These are phyloP conservation scores for Chelonia mydas DNA, from an alignment of 2,797 vertebrate genomes.

Conservation along the genomic window DNA sequence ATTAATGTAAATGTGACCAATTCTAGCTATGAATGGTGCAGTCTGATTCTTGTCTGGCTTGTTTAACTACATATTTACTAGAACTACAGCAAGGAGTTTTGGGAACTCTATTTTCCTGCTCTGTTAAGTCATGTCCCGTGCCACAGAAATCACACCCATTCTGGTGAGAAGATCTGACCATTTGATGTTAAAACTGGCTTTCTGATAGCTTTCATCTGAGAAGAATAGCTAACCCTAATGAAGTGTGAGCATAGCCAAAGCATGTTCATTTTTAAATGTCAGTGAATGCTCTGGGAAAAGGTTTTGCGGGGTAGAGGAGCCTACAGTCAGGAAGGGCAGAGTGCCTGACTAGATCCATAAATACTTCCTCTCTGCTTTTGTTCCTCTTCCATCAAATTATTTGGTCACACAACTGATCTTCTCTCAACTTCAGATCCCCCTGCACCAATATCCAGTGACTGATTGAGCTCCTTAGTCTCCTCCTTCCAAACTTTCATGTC, in stretches of 20 bases:
- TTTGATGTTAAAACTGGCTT: constrained; percentile 5
- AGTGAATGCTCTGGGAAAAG: not conserved
- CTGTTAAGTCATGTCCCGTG: not conserved
- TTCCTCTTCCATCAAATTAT: not conserved
- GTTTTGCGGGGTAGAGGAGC: not conserved
- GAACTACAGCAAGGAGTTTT: not conserved
- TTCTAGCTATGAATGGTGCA: not conserved
- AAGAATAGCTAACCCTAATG: constrained; percentile 8
- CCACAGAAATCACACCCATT: not conserved
- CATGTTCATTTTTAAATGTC: not conserved
- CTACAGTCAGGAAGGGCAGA: not conserved
- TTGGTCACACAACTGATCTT: not conserved
- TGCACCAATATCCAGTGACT: not conserved
- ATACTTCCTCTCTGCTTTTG: not conserved
- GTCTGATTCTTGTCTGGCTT: not conserved
- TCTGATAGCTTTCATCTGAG: constrained; percentile 27
- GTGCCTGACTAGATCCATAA: not conserved
- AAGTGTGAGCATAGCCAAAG: constrained; percentile 13
- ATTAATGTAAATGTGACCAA: not conserved
- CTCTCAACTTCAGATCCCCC: not conserved
- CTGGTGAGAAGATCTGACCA: not conserved
- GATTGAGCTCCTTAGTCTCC: not conserved
- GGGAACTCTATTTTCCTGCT: not conserved
- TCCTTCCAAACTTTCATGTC: constrained; percentile 16
- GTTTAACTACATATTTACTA: not conserved